Evolutionary conservation across 1,140 invertebrate genomes (phyloP), one percentile per base, ranked within the genome.

Genomic region (Drosophila parvula): DNA sequence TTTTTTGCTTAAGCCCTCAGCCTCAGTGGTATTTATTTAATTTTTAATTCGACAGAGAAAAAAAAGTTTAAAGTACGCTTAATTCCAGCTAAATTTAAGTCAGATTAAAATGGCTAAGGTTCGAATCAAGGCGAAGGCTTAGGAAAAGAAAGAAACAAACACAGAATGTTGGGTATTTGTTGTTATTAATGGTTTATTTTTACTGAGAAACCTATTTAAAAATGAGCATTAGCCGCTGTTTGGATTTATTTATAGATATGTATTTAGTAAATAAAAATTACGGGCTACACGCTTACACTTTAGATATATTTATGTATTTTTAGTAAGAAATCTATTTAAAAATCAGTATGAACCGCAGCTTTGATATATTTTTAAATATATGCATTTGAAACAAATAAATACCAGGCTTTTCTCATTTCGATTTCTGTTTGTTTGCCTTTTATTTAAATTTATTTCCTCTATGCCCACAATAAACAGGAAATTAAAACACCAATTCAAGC

Each of bases 11-110:
- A 47, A 44, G 50, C 36, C 43, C n/a, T 32, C 51, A 55, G 43
- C n/a, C 36, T 45, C 43, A 22, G 53, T 27, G 44, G 74, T 78
- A 78, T 77, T 77, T 77, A 77, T 77, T 69, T 68, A 59, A 77
- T 69, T 78, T 70, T 76, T 77, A 74, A 53, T 77, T 77, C 51
- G 43, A 27, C 63, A 48, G 41, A 53, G 45, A 30, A 55, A 53
- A 12, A 36, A 36, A 30, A 50, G 28, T 16, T 44, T 27, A 40
- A 56, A 56, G 53, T 55, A 55, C 8, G n/a, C n/a, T 11, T n/a
- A 51, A 68, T 10, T 14, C 30, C 56, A 9, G 44, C 10, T 27
- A 40, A 51, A 40, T 40, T 41, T 40, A 56, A 28, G 22, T 43
- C 32, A 14, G 27, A 60, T 56, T 63, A 9, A 41, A 63, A 30